phyloP scores from a whole-genome alignment of 2,888 invertebrate species.

The Germaria angustata region DNA sequence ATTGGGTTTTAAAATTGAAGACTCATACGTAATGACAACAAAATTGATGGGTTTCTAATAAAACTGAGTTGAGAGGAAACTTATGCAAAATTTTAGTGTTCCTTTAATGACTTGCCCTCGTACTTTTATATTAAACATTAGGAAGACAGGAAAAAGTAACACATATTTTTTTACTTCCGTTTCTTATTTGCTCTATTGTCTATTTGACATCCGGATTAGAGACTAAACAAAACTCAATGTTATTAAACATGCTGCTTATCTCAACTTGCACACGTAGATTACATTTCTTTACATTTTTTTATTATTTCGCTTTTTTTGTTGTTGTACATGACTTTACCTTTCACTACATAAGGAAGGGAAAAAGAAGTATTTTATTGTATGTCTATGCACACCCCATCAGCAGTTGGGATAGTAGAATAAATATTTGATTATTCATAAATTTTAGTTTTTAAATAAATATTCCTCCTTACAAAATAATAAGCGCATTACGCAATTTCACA shows the following conservation, averaged over 20 bases:
- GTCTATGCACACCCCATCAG: too few species aligned
- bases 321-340: not conserved
- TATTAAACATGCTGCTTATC: slow-evolving; percentile 47
- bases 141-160: not conserved
- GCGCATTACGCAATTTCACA: too few species aligned
- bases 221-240: slow-evolving; percentile 32
- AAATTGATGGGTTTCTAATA: too few species aligned
- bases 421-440: too few species aligned
- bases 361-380: too few species aligned
- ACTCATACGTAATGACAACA: too few species aligned
- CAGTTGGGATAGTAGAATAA: too few species aligned
- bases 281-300: not conserved
- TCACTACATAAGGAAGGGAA: not conserved
- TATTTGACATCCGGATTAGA: slow-evolving; percentile 30
- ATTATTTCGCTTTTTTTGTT: not conserved
- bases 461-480: too few species aligned
- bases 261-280: slow-evolving; percentile 11
- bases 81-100: too few species aligned
- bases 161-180: not conserved
- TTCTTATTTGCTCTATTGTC: slow-evolving; percentile 13
- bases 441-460: too few species aligned
- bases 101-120: not conserved
- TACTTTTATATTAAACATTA: not conserved
- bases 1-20: too few species aligned
- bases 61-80: too few species aligned